phyloP scores from a whole-genome alignment of 2,113 vertebrate genomes.

The Gymnogyps californianus region DNA sequence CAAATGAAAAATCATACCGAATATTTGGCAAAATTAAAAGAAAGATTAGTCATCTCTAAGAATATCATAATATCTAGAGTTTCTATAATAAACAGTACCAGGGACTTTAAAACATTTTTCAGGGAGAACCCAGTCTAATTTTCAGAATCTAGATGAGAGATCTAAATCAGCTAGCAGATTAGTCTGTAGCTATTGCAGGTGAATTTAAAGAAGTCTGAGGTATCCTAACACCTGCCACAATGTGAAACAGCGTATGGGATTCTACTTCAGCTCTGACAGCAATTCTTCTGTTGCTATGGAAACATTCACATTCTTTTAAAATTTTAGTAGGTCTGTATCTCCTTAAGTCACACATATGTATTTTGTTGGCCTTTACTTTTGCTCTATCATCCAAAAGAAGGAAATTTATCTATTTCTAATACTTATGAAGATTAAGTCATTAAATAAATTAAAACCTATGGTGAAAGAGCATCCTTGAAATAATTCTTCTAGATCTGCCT shows the following conservation, averaged over 20 bases:
- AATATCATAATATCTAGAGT: not conserved
- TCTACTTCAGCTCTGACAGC: not conserved
- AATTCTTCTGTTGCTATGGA: slow-evolving; percentile 12
- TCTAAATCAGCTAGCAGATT: not conserved
- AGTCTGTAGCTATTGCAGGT: not conserved
- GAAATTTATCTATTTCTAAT: not conserved
- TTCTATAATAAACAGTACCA: not conserved
- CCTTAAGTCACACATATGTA: not conserved
- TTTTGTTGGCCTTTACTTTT: not conserved
- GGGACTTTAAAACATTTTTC: not conserved
- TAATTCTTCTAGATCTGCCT: not conserved
- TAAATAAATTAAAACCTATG: not conserved
- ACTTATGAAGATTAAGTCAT: not conserved
- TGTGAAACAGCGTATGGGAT: not conserved
- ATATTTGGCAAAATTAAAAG: not conserved
- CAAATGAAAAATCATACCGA: not conserved
- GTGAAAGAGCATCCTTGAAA: not conserved
- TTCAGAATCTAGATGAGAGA: not conserved
- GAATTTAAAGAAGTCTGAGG: not conserved
- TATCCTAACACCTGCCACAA: not conserved
- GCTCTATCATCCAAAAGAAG: not conserved
- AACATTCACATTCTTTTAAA: not conserved
- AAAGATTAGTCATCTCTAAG: not conserved
- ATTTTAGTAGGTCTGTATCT: not conserved
- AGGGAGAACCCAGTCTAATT: not conserved